A percentile compares a stretch with the other conserved stretches of the same genome.
phyloP scores from a whole-genome alignment of 2,888 invertebrate species.

The Erebia ligea region DNA sequence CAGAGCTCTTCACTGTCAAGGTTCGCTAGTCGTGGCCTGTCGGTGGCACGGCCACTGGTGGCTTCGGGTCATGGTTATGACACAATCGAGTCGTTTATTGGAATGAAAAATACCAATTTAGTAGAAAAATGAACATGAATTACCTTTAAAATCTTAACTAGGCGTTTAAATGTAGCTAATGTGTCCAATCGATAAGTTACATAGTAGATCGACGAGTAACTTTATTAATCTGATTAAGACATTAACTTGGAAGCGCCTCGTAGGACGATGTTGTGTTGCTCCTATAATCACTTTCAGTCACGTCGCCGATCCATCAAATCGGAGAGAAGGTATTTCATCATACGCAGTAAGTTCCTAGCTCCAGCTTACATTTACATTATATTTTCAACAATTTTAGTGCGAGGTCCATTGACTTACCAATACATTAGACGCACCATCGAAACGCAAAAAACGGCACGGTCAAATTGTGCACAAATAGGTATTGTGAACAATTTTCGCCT shows the following conservation, averaged over 20 bases:
- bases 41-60: slow-evolving; percentile 21
- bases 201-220: too few species aligned
- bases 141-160: too few species aligned
- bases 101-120: neutral
- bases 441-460: too few species aligned
- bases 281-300: slow-evolving; percentile 12
- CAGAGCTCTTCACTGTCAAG: slow-evolving; percentile 54
- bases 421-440: too few species aligned
- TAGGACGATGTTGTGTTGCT: neutral
- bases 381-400: neutral
- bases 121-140: too few species aligned
- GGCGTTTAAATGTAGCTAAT: too few species aligned
- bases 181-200: too few species aligned
- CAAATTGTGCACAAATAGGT: too few species aligned
- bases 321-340: slow-evolving; percentile 2
- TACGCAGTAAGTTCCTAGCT: slow-evolving; percentile 5
- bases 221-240: too few species aligned
- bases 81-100: neutral
- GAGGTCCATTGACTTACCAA: too few species aligned
- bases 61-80: neutral
- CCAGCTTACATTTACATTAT: slow-evolving; percentile 4
- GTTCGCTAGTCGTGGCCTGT: slow-evolving; percentile 46
- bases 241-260: neutral
- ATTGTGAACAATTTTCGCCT: too few species aligned
- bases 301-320: slow-evolving; percentile 16